Percentiles rank a stretch among this genome's conserved stretches.
Conservation (phyloP, 1,140 invertebrate genomes). For the Trichonephila clavata region DNA sequence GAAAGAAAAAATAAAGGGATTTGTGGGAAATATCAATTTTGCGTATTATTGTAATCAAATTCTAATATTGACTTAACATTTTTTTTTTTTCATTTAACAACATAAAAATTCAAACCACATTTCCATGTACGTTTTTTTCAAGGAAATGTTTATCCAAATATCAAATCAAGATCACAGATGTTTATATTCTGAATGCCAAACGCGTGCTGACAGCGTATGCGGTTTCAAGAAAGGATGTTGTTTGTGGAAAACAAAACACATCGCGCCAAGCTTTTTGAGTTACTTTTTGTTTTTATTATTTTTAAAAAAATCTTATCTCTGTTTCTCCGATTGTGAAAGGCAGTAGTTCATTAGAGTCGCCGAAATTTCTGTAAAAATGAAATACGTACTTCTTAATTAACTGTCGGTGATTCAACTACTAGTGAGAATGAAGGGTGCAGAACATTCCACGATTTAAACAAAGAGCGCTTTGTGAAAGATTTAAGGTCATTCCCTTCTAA, state of each 20-base stretch:
- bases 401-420: not conserved
- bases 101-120: not conserved
- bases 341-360: not conserved
- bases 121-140: not conserved
- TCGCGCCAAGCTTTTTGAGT: not conserved
- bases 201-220: not conserved
- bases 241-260: not conserved
- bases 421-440: not conserved
- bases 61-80: not conserved
- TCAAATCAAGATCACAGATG: not conserved
- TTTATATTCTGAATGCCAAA: not conserved
- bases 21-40: not conserved
- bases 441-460: not conserved
- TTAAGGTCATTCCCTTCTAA: not conserved
- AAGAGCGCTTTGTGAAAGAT: not conserved
- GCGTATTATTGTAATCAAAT: not conserved
- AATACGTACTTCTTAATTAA: not conserved
- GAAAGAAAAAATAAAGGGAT: not conserved
- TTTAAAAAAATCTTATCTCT: not conserved
- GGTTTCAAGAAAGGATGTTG: not conserved
- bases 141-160: not conserved
- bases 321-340: not conserved
- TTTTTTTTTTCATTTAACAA: not conserved
- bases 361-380: slow-evolving; percentile 11
- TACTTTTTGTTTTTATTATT: not conserved